Evolutionary conservation across 2,797 vertebrate species (phyloP).

Genomic region (Pipistrellus pipistrellus): DNA sequence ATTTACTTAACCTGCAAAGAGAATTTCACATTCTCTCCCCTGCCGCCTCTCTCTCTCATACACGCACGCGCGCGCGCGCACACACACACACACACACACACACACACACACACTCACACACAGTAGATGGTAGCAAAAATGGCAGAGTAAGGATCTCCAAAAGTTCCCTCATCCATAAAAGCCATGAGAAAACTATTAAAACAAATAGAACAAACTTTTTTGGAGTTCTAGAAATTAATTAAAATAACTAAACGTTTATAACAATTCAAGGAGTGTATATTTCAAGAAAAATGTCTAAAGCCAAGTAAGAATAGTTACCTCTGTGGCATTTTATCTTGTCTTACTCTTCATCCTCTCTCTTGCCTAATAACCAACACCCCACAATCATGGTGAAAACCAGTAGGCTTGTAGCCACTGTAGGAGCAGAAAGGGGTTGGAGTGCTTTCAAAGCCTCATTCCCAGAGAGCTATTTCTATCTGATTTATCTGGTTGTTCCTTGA

Average conservation of each 20-base stretch:
- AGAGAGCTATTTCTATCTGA: neutral
- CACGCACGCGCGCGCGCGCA: neutral
- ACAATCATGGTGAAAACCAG: neutral
- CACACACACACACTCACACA: neutral
- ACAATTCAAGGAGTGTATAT: neutral
- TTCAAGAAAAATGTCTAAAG: conserved; percentile 4
- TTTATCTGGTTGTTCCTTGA: neutral
- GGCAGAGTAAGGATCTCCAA: neutral
- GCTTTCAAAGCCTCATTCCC: neutral
- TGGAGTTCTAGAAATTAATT: neutral
- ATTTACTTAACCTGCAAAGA: neutral
- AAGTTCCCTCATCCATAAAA: neutral
- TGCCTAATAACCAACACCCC: neutral
- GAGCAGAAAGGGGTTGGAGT: neutral
- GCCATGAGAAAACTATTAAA: neutral
- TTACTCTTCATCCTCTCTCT: neutral
- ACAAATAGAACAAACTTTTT: neutral
- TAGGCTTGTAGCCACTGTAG: neutral
- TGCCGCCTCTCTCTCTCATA: too few relatives aligned
- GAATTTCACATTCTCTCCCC: neutral
- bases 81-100: neutral
- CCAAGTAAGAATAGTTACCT: neutral
- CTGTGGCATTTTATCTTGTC: neutral
- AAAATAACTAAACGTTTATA: neutral
- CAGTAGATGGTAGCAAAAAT: neutral